Evolutionary conservation across 2,113 vertebrate species (phyloP).

Genomic region (Periophthalmodon schlosseri): DNA sequence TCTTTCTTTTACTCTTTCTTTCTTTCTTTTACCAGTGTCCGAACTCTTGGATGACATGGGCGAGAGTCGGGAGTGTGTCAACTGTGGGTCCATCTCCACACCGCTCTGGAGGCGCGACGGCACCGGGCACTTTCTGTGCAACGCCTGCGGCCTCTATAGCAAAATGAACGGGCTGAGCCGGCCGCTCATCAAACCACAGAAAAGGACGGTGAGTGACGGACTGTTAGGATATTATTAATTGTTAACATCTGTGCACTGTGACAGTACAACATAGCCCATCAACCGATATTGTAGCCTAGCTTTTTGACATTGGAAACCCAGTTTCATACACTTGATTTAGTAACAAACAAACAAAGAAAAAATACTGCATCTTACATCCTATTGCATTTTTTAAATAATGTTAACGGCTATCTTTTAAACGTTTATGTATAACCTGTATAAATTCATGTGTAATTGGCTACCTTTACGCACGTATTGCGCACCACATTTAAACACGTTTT

Average conservation of each 20-base stretch:
- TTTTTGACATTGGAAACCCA: background rate
- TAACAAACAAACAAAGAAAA: no score
- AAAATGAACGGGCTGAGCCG: conserved; percentile 99
- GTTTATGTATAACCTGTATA: background rate
- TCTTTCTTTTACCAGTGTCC: conserved; percentile 56
- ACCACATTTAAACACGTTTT: conserved; percentile 1
- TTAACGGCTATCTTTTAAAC: background rate
- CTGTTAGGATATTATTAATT: conserved; percentile 2
- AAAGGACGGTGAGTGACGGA: conserved; percentile 89
- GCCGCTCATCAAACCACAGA: conserved; percentile 97
- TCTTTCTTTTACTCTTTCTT: no score
- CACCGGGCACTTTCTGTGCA: conserved; percentile 98
- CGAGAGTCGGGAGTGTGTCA: conserved; percentile 95
- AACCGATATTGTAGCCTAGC: background rate
- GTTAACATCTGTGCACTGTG: background rate
- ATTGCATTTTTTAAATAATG: background rate
- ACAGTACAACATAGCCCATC: background rate
- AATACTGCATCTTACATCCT: background rate
- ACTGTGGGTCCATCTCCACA: conserved; percentile 98
- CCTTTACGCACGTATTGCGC: conserved; percentile 51
- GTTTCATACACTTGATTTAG: no score
- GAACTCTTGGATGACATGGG: conserved; percentile 94
- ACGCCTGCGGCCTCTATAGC: conserved; percentile 98
- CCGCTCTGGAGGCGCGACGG: conserved; percentile 97
- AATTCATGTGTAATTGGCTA: background rate